Base-by-base conservation (phyloP, 2,113 vertebrate genomes). In the Rhea americana region DNA sequence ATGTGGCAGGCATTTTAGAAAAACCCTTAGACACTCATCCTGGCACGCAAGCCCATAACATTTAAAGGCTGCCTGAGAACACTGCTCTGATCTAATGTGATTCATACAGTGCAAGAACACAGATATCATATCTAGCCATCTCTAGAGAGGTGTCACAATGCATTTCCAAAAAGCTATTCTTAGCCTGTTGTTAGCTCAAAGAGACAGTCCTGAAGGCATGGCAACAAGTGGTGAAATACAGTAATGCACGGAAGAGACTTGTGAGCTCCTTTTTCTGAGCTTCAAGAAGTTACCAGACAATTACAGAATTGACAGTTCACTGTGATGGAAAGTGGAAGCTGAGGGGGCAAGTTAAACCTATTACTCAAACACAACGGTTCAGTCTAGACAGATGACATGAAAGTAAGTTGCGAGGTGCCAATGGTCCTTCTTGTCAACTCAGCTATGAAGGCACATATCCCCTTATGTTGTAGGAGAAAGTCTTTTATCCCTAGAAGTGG, bases 141-240 rank as follows among this genome's bases (percentile, higher is more conserved):
- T 71, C 84, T 71, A 32, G 56, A 56, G 63, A 82, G 43, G 50
- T 77, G 65, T 37, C 84, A 82, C 71, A 72, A 66, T 25, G 78
- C 77, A 37, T 76, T 48, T 50, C 71, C 83, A 81, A 41, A 81
- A 70, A 91, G 71, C 77, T 55, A 30, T 51, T 72, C 51, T 85
- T 72, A 20, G 35, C 7, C 71, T 65, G 47, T 39, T 70, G 37
- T 82, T 76, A 76, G 50, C 71, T 51, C 41, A 50, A 82, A 58
- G 72, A 82, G 50, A 39, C 65, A 50, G 78, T 43, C 84, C 63
- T 7, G 90, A 26, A 51, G 78, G 71, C 65, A 71, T 71, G 65
- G 78, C 65, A 71, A 77, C 65, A 82, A 82, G 71, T 71, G 45
- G 3, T 8, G 43, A n/a, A 70, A 86, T 32, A 20, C 41, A 16